These are phyloP conservation scores for Perizoma flavofasciatum DNA, from an alignment of 2,888 invertebrate genomes.

Conservation along the genomic window DNA sequence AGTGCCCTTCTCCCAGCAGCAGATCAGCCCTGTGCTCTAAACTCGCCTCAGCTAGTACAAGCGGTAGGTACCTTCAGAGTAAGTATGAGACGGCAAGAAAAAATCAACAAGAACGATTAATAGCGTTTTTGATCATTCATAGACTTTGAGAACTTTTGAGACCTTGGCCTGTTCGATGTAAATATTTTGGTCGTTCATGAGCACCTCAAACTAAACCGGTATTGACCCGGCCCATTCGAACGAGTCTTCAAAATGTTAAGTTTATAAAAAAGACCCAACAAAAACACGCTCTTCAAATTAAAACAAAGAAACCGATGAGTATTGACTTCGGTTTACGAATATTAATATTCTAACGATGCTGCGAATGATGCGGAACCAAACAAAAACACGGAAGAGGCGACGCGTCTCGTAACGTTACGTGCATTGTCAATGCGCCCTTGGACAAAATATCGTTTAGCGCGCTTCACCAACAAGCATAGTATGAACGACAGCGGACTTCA, in stretches of 20 bases:
- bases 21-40: constrained; percentile 14
- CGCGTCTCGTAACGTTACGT: constrained; percentile 39
- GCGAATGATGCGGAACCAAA: constrained; percentile 68
- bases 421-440: constrained; percentile 76
- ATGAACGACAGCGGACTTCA: too few relatives aligned
- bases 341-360: constrained; percentile 75
- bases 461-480: neutral
- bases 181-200: constrained; percentile 24
- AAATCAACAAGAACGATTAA: constrained; percentile 10
- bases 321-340: constrained; percentile 53
- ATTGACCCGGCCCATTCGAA: constrained; percentile 37
- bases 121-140: constrained; percentile 4
- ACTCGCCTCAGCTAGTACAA: constrained; percentile 11
- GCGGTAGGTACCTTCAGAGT: constrained; percentile 13
- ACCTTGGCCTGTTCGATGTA: constrained; percentile 44
- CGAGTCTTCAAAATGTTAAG: constrained; percentile 43
- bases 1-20: constrained; percentile 14
- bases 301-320: constrained; percentile 55
- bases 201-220: constrained; percentile 42
- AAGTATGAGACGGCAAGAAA: too few relatives aligned
- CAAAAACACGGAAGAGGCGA: constrained; percentile 75
- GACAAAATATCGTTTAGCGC: constrained; percentile 47
- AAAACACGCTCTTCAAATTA: constrained; percentile 49
- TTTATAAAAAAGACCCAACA: constrained; percentile 47
- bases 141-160: constrained; percentile 12